Base-by-base conservation (phyloP, 2,888 invertebrate genomes). In the Stenchaetothrips biformis region DNA sequence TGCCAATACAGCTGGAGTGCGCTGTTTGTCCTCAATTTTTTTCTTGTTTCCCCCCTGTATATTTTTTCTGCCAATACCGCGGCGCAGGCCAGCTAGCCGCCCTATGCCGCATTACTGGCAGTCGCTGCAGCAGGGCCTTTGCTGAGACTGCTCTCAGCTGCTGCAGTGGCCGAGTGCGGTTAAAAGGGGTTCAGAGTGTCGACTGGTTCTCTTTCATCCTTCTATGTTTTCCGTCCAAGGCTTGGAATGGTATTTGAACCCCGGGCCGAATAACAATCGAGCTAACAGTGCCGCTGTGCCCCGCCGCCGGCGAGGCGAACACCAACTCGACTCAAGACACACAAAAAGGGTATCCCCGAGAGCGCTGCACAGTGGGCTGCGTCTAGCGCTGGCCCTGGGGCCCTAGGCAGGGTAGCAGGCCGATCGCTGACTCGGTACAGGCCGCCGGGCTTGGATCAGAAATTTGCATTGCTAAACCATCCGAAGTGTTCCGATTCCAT, bases 381-480 rank as follows among this genome's bases (percentile, higher is more conserved):
- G 53, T 13, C 53, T 4, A 11, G 53, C 53, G 21, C 11, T 8
- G 67, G 21, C 67, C 7, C 67, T 37, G 37, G 37, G 37, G 37
- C 37, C n/a, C n/a, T n/a, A n/a, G n/a, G 21, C 67, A 25, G 67
- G 67, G 7, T 9, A 21, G 67, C n/a, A 9, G 25, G 25, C 67
- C 7, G 67, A 74, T 21, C 25, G 67, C 67, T 74, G 67, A 74
- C 67, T 74, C 25, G 67, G 67, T 74, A 74, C 67, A 74, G 25
- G 25, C 67, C 11, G 25, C 25, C 25, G 21, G 21, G 37, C 37
- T 4, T 13, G 67, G 67, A 74, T 25, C 8, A 25, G 53, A n/a
- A 25, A 74, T 74, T 74, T 74, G 67, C 67, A 74, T 74, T 74
- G 67, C 67, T 74, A 74, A 74, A 74, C 67, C 67, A 25, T 21